phyloP scores from a whole-genome alignment of 2,113 vertebrate genomes.

The Lophura nycthemera region DNA sequence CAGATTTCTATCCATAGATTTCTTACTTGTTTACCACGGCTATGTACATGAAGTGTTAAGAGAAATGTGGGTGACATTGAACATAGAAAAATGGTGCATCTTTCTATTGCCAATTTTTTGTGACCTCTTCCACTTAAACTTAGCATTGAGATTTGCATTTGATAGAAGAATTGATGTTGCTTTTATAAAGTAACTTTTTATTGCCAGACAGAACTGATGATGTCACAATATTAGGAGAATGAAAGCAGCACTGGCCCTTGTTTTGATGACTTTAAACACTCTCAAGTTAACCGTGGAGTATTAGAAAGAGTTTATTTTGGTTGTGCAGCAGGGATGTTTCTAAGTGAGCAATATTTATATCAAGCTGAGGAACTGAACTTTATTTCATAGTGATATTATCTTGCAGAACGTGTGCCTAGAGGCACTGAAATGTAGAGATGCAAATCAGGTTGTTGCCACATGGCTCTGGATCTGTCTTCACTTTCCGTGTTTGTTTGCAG shows the following conservation, averaged over 20 bases:
- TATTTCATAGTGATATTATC: background rate
- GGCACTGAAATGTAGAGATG: constrained; percentile 2
- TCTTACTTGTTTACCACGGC: background rate
- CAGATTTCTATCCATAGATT: background rate
- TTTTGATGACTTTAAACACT: background rate
- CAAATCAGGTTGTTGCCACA: constrained; percentile 8
- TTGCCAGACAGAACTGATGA: background rate
- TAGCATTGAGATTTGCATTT: background rate
- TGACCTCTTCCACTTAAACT: background rate
- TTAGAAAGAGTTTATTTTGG: background rate
- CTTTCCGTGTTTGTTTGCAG: background rate
- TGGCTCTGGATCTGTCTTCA: background rate
- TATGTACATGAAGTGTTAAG: background rate
- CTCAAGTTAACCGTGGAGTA: background rate
- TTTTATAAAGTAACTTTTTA: background rate
- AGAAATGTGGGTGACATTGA: background rate
- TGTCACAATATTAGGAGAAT: background rate
- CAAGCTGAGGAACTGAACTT: background rate
- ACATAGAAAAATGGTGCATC: background rate
- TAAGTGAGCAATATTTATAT: background rate
- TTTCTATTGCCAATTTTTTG: background rate
- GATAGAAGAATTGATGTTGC: background rate
- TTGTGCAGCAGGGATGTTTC: background rate
- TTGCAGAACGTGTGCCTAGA: background rate
- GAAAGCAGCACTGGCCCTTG: background rate